Conservation (phyloP, 2,888 invertebrate genomes). For the Malthinus flaveolus region DNA sequence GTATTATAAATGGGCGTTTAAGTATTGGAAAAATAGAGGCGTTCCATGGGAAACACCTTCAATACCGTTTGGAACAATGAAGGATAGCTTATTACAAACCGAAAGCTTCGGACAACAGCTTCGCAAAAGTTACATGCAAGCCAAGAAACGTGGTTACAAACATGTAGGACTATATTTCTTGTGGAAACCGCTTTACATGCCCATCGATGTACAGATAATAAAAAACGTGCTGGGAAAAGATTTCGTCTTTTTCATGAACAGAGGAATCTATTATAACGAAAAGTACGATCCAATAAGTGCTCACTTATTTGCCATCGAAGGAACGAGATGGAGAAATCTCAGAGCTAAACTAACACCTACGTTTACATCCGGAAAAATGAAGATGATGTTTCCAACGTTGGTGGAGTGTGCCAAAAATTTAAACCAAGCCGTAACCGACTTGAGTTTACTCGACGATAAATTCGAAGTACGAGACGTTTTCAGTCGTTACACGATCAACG, state of each 20-base stretch:
- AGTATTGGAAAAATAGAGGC: slow-evolving; percentile 63
- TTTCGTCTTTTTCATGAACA: slow-evolving; percentile 55
- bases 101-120: slow-evolving; percentile 65
- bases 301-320: slow-evolving; percentile 59
- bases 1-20: slow-evolving; percentile 55
- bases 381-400: slow-evolving; percentile 62
- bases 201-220: slow-evolving; percentile 58
- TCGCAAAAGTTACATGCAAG: slow-evolving; percentile 60
- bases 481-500: slow-evolving; percentile 56
- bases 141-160: slow-evolving; percentile 50
- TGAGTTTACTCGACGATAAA: background rate
- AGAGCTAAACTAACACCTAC: slow-evolving; percentile 64
- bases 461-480: slow-evolving; percentile 54
- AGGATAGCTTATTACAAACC: slow-evolving; percentile 58
- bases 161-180: slow-evolving; percentile 66
- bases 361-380: slow-evolving; percentile 46
- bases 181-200: slow-evolving; percentile 61
- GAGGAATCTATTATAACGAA: slow-evolving; percentile 41
- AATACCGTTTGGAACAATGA: slow-evolving; percentile 66
- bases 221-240: slow-evolving; percentile 47
- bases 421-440: slow-evolving; percentile 31
- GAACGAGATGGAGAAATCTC: slow-evolving; percentile 62
- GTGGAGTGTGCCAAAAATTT: slow-evolving; percentile 58
- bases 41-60: slow-evolving; percentile 60
- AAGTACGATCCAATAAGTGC: slow-evolving; percentile 60